A percentile compares a stretch with the other conserved stretches of the same genome.
Evolutionary conservation across 2,888 invertebrate species (phyloP).

Genomic region (Leptogaster cylindrica): DNA sequence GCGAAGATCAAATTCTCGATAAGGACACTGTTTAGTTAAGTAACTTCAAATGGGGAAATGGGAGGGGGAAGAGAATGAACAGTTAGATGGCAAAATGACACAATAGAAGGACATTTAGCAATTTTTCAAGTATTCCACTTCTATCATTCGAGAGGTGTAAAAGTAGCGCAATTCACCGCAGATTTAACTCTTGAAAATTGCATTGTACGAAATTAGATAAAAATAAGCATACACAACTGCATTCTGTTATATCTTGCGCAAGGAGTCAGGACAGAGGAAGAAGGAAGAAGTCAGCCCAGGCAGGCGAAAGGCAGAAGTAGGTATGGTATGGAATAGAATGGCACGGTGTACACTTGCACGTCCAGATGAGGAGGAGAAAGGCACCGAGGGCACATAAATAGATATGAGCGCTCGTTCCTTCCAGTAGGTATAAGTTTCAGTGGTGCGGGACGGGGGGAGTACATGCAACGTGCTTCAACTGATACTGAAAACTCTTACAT

Average conservation of each 20-base stretch:
- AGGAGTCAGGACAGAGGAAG: not conserved
- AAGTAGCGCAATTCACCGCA: slow-evolving; percentile 26
- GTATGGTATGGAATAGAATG: not conserved
- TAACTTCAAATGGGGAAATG: slow-evolving; percentile 13
- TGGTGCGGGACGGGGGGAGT: slow-evolving; percentile 19
- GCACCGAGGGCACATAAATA: slow-evolving; percentile 38
- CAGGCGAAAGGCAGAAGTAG: not conserved
- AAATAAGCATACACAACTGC: slow-evolving; percentile 39
- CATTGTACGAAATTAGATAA: slow-evolving; percentile 41
- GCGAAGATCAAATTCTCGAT: slow-evolving; percentile 31
- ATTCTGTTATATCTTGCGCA: not conserved
- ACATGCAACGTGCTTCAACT: slow-evolving; percentile 39
- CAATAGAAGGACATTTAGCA: slow-evolving; percentile 39
- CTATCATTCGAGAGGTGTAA: slow-evolving; percentile 31
- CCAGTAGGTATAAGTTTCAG: slow-evolving; percentile 36
- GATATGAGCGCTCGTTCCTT: slow-evolving; percentile 34
- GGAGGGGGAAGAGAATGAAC: not conserved
- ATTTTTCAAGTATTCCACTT: slow-evolving; percentile 39
- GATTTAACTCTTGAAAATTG: slow-evolving; percentile 40
- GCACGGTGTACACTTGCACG: slow-evolving; percentile 27
- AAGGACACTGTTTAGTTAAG: slow-evolving; percentile 33
- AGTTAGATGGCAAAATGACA: slow-evolving; percentile 38
- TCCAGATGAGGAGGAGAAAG: slow-evolving; percentile 38
- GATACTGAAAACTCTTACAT: slow-evolving; percentile 39
- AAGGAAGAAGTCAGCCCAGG: not conserved